Evolutionary conservation across 2,113 vertebrate species (phyloP).

Genomic region (Cyanoliseus patagonus): DNA sequence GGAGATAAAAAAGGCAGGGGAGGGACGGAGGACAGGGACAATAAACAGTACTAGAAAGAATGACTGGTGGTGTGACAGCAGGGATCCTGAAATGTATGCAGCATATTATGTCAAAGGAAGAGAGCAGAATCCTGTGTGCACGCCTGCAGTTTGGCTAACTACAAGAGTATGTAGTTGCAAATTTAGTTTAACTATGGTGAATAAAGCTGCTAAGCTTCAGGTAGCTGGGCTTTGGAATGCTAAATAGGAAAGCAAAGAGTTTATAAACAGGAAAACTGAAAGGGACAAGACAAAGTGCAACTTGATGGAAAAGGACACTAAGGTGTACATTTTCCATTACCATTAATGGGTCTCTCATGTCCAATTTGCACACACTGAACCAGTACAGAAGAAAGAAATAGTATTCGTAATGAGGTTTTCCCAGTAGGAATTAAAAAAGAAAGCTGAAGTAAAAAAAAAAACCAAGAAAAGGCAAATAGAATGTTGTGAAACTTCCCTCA

Average conservation of each 20-base stretch:
- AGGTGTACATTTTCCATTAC: not conserved
- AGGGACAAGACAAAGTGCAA: not conserved
- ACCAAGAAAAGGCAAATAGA: not conserved
- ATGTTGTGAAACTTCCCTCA: not conserved
- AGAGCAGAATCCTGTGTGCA: not conserved
- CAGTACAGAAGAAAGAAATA: not conserved
- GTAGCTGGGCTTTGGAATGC: not conserved
- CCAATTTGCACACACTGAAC: not conserved
- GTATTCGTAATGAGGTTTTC: not conserved
- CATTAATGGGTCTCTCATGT: not conserved
- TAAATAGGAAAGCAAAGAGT: not conserved
- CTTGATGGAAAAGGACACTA: not conserved
- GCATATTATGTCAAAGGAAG: not conserved
- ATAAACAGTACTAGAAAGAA: not conserved
- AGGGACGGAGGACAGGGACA: not conserved
- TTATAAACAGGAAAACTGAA: not conserved
- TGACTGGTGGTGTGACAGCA: not conserved
- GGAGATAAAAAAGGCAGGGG: not conserved
- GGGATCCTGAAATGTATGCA: slow-evolving; percentile 18
- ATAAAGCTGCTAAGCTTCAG: not conserved
- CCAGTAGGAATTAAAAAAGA: not conserved
- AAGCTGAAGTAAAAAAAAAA: not conserved
- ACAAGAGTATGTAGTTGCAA: not conserved
- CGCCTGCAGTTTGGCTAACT: not conserved
- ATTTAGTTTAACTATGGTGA: not conserved